Evolutionary conservation across 2,113 vertebrate species (phyloP).

Genomic region (Takifugu bimaculatus): DNA sequence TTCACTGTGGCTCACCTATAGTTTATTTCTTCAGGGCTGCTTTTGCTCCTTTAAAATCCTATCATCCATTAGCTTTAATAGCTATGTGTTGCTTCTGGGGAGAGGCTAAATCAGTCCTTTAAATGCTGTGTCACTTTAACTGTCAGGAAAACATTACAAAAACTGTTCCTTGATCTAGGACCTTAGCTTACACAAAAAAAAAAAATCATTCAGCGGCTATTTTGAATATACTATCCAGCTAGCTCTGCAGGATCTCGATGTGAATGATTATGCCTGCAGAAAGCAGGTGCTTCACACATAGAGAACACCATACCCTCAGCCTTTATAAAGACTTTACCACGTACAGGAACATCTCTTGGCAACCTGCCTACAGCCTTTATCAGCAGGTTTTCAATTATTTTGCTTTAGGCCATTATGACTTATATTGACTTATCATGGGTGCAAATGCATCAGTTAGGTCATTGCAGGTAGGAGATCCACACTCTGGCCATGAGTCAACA

Average conservation of each 20-base stretch:
- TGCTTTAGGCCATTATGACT: slow-evolving; percentile 31
- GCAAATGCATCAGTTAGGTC: slow-evolving; percentile 57
- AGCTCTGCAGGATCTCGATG: slow-evolving; percentile 57
- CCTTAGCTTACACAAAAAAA: slow-evolving; percentile 11
- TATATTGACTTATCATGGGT: slow-evolving; percentile 45
- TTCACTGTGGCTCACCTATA: slow-evolving; percentile 47
- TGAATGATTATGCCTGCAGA: slow-evolving; percentile 60
- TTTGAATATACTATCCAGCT: slow-evolving; percentile 43
- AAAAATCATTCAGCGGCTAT: slow-evolving; percentile 45
- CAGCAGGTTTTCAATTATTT: slow-evolving; percentile 44
- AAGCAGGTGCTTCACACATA: slow-evolving; percentile 50
- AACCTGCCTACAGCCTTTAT: slow-evolving; percentile 39
- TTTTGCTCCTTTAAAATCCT: slow-evolving; percentile 77
- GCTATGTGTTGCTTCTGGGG: slow-evolving; percentile 51
- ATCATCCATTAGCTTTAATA: slow-evolving; percentile 57
- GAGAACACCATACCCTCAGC: slow-evolving; percentile 48
- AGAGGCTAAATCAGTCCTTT: slow-evolving; percentile 68
- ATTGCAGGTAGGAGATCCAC: slow-evolving; percentile 40
- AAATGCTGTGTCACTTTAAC: slow-evolving; percentile 73
- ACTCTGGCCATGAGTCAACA: slow-evolving; percentile 37
- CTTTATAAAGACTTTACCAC: slow-evolving; percentile 58
- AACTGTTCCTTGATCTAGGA: slow-evolving; percentile 55
- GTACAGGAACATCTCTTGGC: slow-evolving; percentile 20
- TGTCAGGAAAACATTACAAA: slow-evolving; percentile 66
- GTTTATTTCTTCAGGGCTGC: slow-evolving; percentile 66